These are phyloP conservation scores for Isichthys henryi DNA, from an alignment of 2,113 vertebrate species.

Conservation along the genomic window DNA sequence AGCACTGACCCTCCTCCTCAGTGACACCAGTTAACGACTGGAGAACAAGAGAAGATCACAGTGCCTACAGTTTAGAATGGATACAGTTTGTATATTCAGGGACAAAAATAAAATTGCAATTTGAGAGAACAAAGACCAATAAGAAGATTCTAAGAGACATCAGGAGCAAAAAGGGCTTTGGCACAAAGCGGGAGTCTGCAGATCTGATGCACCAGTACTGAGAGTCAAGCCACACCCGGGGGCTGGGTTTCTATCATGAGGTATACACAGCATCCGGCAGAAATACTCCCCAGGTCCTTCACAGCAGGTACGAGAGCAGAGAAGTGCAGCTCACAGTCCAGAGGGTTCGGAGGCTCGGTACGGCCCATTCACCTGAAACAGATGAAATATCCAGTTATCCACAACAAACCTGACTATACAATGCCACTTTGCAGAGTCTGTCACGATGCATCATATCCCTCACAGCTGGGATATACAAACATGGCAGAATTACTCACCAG, in stretches of 20 bases:
- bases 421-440: background rate
- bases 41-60: background rate
- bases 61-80: background rate
- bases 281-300: background rate
- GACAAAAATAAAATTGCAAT: background rate
- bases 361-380: conserved; percentile 51
- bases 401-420: background rate
- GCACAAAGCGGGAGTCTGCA: background rate
- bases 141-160: background rate
- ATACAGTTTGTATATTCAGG: background rate
- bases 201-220: background rate
- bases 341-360: conserved; percentile 43
- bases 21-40: background rate
- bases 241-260: background rate
- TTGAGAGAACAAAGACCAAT: background rate
- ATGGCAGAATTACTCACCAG: background rate
- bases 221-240: background rate
- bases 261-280: background rate
- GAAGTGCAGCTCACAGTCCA: conserved; percentile 44
- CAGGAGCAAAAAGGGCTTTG: background rate
- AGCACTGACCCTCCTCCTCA: background rate
- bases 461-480: background rate
- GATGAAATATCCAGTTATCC: background rate
- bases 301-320: background rate
- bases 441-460: background rate